These are phyloP conservation scores for Macropis europaea DNA, from an alignment of 2,888 invertebrate genomes.

Conservation along the genomic window DNA sequence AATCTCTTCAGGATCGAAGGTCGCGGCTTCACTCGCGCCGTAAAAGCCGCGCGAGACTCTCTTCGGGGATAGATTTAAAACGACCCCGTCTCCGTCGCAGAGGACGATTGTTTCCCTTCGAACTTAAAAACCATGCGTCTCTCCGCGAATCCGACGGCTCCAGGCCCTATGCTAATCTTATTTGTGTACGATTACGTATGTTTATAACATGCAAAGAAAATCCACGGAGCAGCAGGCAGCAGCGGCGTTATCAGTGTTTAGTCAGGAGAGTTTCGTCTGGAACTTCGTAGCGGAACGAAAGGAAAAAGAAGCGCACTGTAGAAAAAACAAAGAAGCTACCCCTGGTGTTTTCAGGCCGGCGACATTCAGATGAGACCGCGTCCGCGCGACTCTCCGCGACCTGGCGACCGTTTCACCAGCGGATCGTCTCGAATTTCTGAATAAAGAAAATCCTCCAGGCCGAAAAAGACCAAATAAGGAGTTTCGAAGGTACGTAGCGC, in stretches of 20 bases:
- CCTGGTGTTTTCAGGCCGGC: neutral
- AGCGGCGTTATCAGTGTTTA: constrained; percentile 79
- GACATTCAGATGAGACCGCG: neutral
- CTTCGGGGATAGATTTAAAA: constrained; percentile 57
- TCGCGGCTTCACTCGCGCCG: neutral
- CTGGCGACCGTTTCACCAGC: too few relatives aligned
- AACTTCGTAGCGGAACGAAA: constrained; percentile 59
- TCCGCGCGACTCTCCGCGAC: too few relatives aligned
- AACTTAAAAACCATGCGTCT: constrained; percentile 46
- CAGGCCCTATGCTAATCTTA: constrained; percentile 79
- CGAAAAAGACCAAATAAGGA: constrained; percentile 30
- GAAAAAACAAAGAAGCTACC: constrained; percentile 51
- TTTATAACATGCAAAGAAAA: constrained; percentile 80
- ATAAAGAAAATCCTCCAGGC: neutral
- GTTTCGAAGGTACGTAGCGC: constrained; percentile 5
- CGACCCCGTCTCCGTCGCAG: neutral
- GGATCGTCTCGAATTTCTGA: too few relatives aligned
- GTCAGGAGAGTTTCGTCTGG: constrained; percentile 75
- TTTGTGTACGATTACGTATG: constrained; percentile 80
- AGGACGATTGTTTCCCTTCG: constrained; percentile 53
- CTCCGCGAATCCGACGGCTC: constrained; percentile 64
- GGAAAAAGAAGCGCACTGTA: constrained; percentile 45
- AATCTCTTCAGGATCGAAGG: constrained; percentile 17
- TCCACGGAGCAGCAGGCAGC: constrained; percentile 55
- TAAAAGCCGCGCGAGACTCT: neutral